phyloP scores from a whole-genome alignment of 2,113 vertebrate species.

The Oryzias woworae region DNA sequence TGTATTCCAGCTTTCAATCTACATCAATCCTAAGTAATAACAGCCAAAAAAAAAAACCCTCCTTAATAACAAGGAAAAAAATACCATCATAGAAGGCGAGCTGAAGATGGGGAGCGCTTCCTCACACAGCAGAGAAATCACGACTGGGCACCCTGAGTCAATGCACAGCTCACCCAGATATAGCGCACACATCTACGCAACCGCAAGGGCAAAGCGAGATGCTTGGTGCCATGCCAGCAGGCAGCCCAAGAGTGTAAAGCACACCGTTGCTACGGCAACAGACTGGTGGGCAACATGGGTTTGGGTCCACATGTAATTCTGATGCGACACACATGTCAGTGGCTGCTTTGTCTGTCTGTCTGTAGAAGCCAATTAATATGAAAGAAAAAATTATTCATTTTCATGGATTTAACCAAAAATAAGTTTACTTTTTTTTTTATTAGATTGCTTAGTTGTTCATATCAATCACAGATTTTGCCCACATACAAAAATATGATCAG shows the following conservation, averaged over 20 bases:
- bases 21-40: not conserved
- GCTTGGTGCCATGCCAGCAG: conserved; percentile 51
- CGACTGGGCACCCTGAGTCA: conserved; percentile 53
- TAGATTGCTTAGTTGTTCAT: too few species aligned
- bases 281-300: conserved; percentile 42
- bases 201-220: conserved; percentile 47
- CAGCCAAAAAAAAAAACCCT: not conserved
- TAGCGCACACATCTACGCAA: conserved; percentile 17
- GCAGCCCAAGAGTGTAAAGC: conserved; percentile 60
- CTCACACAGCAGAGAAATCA: conserved; percentile 37
- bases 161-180: conserved; percentile 20
- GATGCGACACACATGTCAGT: conserved; percentile 25
- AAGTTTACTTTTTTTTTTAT: too few species aligned
- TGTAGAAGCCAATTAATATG: not conserved
- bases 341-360: conserved; percentile 1
- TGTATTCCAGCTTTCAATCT: not conserved
- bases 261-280: conserved; percentile 74
- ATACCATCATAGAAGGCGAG: conserved; percentile 50
- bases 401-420: not conserved
- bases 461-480: too few species aligned
- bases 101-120: conserved; percentile 30
- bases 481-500: too few species aligned
- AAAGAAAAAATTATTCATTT: not conserved
- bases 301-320: conserved; percentile 39
- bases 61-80: not conserved